phyloP scores from a whole-genome alignment of 2,888 invertebrate genomes.

The Leucozona laternaria region DNA sequence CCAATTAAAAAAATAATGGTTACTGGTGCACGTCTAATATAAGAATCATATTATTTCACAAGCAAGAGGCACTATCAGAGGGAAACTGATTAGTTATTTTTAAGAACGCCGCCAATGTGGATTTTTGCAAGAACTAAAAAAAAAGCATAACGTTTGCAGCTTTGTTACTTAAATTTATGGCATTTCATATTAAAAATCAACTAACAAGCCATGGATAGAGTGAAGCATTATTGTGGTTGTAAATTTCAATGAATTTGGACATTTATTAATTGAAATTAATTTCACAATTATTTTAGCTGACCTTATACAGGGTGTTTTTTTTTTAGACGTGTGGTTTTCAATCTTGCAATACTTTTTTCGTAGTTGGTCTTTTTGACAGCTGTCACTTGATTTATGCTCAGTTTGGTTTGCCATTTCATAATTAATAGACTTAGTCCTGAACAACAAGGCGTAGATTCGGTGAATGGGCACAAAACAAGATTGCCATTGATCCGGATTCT shows the following conservation, averaged over 20 bases:
- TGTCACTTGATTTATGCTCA: no score
- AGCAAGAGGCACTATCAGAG: not conserved
- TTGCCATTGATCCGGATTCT: no score
- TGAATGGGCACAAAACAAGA: no score
- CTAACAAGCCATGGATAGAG: no score
- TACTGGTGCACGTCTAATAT: not conserved
- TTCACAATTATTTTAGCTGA: not conserved
- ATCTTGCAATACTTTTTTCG: no score
- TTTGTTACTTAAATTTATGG: not conserved
- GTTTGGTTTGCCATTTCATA: no score
- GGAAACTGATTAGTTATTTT: not conserved
- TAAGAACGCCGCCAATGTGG: not conserved
- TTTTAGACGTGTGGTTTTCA: no score
- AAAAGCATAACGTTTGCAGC: not conserved
- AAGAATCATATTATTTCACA: not conserved
- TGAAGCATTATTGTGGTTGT: not conserved
- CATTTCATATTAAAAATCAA: slow-evolving; percentile 1
- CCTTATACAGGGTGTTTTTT: no score
- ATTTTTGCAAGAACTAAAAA: not conserved
- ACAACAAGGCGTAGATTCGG: no score
- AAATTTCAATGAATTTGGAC: not conserved
- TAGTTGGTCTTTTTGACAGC: no score
- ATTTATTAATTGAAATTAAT: not conserved
- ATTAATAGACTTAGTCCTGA: no score
- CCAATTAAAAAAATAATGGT: not conserved